phyloP scores from a whole-genome alignment of 2,113 vertebrate species.

The Marmota monax region DNA sequence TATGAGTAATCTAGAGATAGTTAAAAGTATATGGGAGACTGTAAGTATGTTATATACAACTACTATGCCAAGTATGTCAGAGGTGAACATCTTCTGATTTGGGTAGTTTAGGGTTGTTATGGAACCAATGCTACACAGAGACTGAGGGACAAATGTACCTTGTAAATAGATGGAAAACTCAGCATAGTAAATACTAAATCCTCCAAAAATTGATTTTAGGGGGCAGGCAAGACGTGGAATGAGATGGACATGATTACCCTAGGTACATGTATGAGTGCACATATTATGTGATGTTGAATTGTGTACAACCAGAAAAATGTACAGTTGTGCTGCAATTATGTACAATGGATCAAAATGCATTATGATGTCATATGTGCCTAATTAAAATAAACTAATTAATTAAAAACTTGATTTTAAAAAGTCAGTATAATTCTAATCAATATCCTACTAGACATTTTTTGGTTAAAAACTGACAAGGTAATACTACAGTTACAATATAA shows the following conservation, averaged over 20 bases:
- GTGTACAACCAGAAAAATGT: too few species aligned
- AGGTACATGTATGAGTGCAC: too few species aligned
- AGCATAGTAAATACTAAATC: background rate
- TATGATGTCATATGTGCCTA: too few species aligned
- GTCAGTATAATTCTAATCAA: background rate
- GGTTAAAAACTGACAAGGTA: background rate
- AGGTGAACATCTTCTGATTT: background rate
- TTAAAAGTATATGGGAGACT: background rate
- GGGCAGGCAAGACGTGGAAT: too few species aligned
- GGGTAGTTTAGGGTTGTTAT: background rate
- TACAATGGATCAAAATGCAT: too few species aligned
- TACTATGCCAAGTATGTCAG: background rate
- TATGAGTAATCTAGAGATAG: background rate
- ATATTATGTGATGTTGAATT: too few species aligned
- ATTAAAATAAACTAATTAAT: too few species aligned
- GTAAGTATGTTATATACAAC: background rate
- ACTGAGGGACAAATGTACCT: background rate
- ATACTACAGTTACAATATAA: slow-evolving; percentile 15
- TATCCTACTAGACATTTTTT: background rate
- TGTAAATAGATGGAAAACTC: background rate
- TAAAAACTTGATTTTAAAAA: too few species aligned
- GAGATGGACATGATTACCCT: too few species aligned
- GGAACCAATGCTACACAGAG: background rate
- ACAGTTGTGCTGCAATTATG: too few species aligned
- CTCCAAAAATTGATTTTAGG: background rate